Evolutionary conservation across 1,140 invertebrate genomes (phyloP), one percentile per base, ranked within the genome.

Genomic region (Drosophila obscura): DNA sequence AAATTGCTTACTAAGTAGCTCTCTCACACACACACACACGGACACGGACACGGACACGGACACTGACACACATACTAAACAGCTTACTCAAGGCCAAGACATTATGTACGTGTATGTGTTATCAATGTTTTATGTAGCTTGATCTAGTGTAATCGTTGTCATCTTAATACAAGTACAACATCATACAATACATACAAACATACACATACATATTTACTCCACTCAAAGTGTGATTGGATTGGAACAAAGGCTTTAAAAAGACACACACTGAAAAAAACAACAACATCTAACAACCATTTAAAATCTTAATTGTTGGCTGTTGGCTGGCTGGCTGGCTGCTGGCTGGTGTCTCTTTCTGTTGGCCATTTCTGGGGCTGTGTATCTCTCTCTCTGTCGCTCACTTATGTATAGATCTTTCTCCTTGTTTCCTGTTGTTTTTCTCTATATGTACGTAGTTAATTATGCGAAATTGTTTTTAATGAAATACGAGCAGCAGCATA

Each of bases 1-100:
- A 65, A 75, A 50, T 82, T 71, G 61, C 67, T 60, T 77, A 74
- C 73, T 80, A 65, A 61, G 59, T 81, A 73, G 73, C 55, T 69
- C 51, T 68, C 31, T 50, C 39, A n/a, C 48, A 22, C 61, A 24
- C 39, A 59, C 46, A 13, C 46, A 31, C 8, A 56, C 28, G 2
- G 2, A 19, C 62, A 35, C 24, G 50, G 24, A 39, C 39, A 51
- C 63, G 57, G 5, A 31, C 8, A 55, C 26, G 5, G 2, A 19
- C 56, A 44, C 24, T 0, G 0, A 50, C 35, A 39, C 61, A 53
- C 51, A 58, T 50, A 67, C 63, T 28, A 19, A 35, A 67, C 49
- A 49, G 57, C 64, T 43, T 58, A 53, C 69, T 71, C 52, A 35
- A 71, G 13, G 13, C 11, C 31, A 35, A 11, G 4, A 9, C 19